Conservation (phyloP, 2,797 vertebrate genomes). For the Oreortyx pictus region DNA sequence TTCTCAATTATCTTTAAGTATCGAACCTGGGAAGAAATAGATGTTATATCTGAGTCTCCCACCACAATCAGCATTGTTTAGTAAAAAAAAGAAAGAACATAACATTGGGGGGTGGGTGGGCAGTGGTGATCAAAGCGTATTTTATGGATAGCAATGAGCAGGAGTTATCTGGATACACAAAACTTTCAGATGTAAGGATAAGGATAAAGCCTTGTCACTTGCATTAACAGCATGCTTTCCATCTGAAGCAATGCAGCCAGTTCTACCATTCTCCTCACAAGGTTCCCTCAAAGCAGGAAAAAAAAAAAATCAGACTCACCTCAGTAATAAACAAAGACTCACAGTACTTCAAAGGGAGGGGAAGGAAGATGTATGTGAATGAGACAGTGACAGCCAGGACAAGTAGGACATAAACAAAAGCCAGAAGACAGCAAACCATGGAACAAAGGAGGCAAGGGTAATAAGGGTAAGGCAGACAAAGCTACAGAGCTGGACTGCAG, state of each 20-base stretch:
- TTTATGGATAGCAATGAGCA: neutral
- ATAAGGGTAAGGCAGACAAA: neutral
- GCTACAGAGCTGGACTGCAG: neutral
- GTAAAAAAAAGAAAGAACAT: neutral
- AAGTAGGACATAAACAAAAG: too few species aligned
- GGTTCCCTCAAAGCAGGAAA: neutral
- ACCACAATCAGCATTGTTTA: accelerated
- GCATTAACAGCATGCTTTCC: too few species aligned
- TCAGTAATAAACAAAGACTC: neutral
- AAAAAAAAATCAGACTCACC: neutral
- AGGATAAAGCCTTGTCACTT: neutral
- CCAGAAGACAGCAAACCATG: neutral
- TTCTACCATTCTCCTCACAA: neutral
- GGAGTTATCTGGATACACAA: neutral
- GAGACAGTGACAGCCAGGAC: neutral
- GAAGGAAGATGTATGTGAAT: neutral
- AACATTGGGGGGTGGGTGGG: neutral
- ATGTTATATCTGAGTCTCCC: neutral
- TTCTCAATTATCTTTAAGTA: conserved; percentile 98
- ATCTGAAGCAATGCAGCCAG: neutral
- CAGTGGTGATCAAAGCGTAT: neutral
- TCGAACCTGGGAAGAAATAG: conserved; percentile 83
- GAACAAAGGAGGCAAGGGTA: neutral
- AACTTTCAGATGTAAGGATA: neutral
- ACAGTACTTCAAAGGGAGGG: neutral